Conservation (phyloP, 2,113 vertebrate species). For the Pandion haliaetus region DNA sequence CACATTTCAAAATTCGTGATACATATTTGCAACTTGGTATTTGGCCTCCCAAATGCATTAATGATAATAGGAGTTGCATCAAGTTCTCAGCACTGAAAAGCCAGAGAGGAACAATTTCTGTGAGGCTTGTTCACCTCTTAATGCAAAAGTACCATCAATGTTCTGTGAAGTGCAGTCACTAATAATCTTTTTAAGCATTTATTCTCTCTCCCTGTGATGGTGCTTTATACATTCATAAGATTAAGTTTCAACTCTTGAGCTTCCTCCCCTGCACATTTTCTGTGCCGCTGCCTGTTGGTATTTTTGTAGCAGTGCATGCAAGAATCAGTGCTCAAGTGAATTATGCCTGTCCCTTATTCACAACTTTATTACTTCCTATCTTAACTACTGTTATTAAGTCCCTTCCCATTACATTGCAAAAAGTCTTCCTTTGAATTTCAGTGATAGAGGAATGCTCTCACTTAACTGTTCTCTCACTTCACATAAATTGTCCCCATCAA, state of each 20-base stretch:
- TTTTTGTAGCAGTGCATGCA: neutral
- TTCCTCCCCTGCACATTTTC: neutral
- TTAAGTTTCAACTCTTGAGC: neutral
- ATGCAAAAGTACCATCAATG: neutral
- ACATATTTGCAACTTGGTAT: neutral
- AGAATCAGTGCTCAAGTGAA: neutral
- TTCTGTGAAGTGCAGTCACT: neutral
- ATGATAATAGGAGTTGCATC: neutral
- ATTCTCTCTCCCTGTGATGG: neutral
- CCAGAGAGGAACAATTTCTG: neutral
- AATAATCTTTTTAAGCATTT: neutral
- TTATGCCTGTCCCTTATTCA: neutral
- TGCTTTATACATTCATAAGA: neutral
- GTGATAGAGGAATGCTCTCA: neutral
- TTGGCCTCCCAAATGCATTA: neutral
- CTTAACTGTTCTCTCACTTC: neutral
- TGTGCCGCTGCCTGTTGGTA: neutral
- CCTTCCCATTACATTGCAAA: neutral
- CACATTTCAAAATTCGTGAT: neutral
- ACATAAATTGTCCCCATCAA: neutral
- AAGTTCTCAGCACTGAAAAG: neutral
- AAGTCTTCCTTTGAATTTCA: neutral
- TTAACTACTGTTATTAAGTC: neutral
- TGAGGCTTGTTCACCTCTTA: neutral
- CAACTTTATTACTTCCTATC: neutral